A percentile compares a stretch with the other conserved stretches of the same genome.
Conservation (phyloP, 2,797 vertebrate genomes). For the Clarias fuscus region DNA sequence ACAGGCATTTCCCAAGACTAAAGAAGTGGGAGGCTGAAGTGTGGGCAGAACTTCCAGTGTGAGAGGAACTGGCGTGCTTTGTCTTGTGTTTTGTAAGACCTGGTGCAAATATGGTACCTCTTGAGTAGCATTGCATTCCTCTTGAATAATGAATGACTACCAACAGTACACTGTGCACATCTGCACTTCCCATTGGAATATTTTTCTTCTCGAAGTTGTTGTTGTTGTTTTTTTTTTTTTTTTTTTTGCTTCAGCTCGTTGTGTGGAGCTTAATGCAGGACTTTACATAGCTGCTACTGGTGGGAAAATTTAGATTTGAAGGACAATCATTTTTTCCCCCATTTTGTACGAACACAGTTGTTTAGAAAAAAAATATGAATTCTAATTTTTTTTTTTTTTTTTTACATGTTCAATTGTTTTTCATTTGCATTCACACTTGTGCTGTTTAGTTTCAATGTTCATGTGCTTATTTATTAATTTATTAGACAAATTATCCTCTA, state of each 20-base stretch:
- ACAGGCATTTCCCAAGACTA: slow-evolving; percentile 4
- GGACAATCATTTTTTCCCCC: too few relatives aligned
- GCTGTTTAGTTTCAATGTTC: neutral
- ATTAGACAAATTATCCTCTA: neutral
- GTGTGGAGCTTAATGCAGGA: neutral
- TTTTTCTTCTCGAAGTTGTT: neutral
- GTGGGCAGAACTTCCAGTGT: neutral
- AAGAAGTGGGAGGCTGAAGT: neutral
- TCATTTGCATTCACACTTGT: neutral
- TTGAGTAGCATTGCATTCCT: neutral
- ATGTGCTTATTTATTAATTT: neutral
- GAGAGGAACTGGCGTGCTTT: neutral
- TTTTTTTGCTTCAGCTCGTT: neutral
- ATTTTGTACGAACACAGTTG: too few relatives aligned
- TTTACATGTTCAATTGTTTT: neutral
- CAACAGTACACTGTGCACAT: neutral
- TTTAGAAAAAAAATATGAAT: neutral
- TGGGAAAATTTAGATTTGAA: neutral
- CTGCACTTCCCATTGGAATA: neutral
- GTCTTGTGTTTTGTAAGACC: neutral
- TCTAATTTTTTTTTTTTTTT: neutral
- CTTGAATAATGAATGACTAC: neutral
- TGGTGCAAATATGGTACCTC: neutral
- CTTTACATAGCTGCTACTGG: neutral
- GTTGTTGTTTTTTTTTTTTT: neutral